These are phyloP conservation scores for Abramis brama DNA, from an alignment of 2,113 vertebrate genomes.

Conservation along the genomic window DNA sequence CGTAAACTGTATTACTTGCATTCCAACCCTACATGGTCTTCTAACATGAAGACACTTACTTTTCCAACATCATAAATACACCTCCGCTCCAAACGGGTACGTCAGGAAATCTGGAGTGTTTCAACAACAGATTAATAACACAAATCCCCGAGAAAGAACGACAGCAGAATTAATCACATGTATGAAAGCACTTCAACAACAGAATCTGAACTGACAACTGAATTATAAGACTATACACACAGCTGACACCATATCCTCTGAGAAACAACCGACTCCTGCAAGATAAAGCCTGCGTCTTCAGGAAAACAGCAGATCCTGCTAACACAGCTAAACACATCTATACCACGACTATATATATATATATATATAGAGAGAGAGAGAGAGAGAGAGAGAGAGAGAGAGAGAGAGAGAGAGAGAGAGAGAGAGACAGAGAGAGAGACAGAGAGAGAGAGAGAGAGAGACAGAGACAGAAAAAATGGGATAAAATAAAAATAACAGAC, in stretches of 20 bases:
- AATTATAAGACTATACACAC: conserved; percentile 8
- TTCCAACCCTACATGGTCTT: background rate
- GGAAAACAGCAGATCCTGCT: background rate
- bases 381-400: too few relatives aligned
- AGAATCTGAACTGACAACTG: background rate
- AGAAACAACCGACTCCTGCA: background rate
- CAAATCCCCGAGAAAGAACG: background rate
- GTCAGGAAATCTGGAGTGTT: background rate
- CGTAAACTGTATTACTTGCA: too few relatives aligned
- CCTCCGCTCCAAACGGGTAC: background rate
- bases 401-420: too few relatives aligned
- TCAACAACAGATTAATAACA: background rate
- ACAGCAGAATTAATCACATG: conserved; percentile 29
- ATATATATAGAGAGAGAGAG: too few relatives aligned
- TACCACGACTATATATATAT: too few relatives aligned
- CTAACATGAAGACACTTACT: background rate
- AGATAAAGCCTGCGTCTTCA: background rate
- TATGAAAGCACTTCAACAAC: background rate
- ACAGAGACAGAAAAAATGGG: too few relatives aligned
- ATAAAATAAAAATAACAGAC: conserved; percentile 17
- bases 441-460: too few relatives aligned
- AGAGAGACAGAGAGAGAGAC: too few relatives aligned
- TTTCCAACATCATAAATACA: background rate
- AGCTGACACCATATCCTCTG: background rate
- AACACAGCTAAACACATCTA: too few relatives aligned